Percentiles rank a stretch among this genome's conserved stretches.
Evolutionary conservation across 2,888 invertebrate genomes (phyloP).

Genomic region (Glomeris marginata): DNA sequence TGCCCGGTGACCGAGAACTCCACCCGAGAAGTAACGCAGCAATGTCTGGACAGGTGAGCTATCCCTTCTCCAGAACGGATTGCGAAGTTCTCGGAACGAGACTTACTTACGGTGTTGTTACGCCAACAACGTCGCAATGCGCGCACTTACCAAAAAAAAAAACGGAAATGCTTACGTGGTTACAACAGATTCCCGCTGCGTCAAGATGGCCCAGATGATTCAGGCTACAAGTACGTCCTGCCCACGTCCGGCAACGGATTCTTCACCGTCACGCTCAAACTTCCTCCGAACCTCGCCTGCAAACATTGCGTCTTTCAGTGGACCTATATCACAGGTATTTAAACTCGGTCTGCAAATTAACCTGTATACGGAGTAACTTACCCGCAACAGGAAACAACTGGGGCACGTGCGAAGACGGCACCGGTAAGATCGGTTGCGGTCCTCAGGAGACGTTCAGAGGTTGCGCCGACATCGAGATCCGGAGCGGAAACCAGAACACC

Average conservation of each 20-base stretch:
- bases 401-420: conserved; percentile 18
- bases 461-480: conserved; percentile 19
- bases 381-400: conserved; percentile 24
- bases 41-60: conserved; percentile 47
- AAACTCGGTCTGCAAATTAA: not conserved
- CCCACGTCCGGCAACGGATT: conserved; percentile 10
- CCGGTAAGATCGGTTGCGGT: conserved; percentile 17
- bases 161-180: not conserved
- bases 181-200: conserved; percentile 43
- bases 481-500: not conserved
- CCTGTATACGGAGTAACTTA: not conserved
- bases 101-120: not conserved
- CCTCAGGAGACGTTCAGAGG: conserved; percentile 20
- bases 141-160: not conserved
- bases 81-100: not conserved
- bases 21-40: conserved; percentile 49
- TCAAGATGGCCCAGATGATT: conserved; percentile 41
- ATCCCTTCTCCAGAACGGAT: not conserved
- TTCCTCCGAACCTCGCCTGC: conserved; percentile 62
- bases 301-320: conserved; percentile 73
- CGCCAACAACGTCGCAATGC: not conserved
- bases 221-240: conserved; percentile 31
- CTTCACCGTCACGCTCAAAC: conserved; percentile 29
- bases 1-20: conserved; percentile 69
- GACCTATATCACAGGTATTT: conserved; percentile 64